phyloP scores from a whole-genome alignment of 1,140 invertebrate genomes.

The Meloidogyne floridensis region DNA sequence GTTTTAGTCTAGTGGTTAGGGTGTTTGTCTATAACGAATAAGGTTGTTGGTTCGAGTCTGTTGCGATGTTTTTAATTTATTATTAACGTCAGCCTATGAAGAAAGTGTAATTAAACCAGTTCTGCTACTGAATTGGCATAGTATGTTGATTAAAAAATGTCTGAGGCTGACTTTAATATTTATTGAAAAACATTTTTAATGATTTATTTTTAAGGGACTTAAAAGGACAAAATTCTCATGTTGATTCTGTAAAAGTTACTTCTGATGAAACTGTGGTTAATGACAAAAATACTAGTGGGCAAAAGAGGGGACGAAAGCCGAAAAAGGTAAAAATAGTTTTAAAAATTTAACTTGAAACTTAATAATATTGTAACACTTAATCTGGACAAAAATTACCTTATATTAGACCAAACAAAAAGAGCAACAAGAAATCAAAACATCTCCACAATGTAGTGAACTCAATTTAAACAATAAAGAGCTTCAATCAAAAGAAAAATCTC shows the following conservation, averaged over 20 bases:
- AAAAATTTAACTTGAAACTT: no score
- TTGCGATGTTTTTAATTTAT: background rate
- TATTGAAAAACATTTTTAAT: background rate
- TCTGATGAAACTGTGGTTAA: background rate
- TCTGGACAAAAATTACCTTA: background rate
- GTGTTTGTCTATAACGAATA: no score
- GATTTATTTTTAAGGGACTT: background rate
- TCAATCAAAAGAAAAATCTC: background rate
- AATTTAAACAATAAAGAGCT: background rate
- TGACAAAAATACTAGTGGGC: background rate
- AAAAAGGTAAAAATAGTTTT: background rate
- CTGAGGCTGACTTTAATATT: constrained; percentile 5
- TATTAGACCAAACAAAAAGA: background rate
- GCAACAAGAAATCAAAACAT: background rate
- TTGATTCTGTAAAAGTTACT: background rate
- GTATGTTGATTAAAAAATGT: background rate
- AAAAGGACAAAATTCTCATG: background rate
- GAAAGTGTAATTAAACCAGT: background rate
- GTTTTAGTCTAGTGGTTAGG: background rate
- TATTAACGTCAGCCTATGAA: background rate
- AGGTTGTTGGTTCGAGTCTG: background rate
- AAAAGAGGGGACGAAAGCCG: background rate
- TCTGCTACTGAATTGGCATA: background rate
- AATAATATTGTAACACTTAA: no score
- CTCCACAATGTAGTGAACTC: background rate